These are phyloP conservation scores for Peucedramus taeniatus DNA, from an alignment of 2,113 vertebrate genomes.

Conservation along the genomic window DNA sequence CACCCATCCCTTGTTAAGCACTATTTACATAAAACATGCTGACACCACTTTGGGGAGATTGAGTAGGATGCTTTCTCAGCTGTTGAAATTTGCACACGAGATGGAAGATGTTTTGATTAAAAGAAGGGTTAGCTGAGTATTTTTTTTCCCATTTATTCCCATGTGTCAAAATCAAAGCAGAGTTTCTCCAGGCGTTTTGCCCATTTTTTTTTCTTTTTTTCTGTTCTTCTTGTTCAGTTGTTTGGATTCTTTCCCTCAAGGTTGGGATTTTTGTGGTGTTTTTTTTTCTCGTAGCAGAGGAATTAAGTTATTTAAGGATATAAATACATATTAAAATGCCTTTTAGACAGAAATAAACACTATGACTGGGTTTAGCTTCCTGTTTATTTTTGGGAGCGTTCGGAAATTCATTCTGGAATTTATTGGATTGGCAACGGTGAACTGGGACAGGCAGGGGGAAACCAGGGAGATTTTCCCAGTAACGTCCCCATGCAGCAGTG, in stretches of 20 bases:
- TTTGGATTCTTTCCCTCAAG: neutral
- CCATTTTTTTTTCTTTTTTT: neutral
- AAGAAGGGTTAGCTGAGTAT: neutral
- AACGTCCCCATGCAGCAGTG: neutral
- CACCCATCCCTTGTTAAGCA: neutral
- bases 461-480: neutral
- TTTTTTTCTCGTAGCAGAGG: neutral
- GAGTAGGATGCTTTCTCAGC: slow-evolving; percentile 51
- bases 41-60: slow-evolving; percentile 14
- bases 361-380: neutral
- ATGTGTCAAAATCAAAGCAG: slow-evolving; percentile 51
- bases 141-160: slow-evolving; percentile 29
- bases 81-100: slow-evolving; percentile 46
- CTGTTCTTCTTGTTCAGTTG: neutral
- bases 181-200: slow-evolving; percentile 17
- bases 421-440: neutral
- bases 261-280: neutral
- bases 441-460: neutral
- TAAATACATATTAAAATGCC: neutral
- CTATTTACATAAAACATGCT: slow-evolving; percentile 47
- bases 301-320: neutral
- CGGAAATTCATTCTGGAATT: neutral
- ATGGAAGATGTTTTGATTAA: slow-evolving; percentile 54
- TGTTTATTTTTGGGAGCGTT: neutral
- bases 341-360: neutral